Evolutionary conservation across 2,113 vertebrate genomes (phyloP).

Genomic region (Cephalopholis sonnerati): DNA sequence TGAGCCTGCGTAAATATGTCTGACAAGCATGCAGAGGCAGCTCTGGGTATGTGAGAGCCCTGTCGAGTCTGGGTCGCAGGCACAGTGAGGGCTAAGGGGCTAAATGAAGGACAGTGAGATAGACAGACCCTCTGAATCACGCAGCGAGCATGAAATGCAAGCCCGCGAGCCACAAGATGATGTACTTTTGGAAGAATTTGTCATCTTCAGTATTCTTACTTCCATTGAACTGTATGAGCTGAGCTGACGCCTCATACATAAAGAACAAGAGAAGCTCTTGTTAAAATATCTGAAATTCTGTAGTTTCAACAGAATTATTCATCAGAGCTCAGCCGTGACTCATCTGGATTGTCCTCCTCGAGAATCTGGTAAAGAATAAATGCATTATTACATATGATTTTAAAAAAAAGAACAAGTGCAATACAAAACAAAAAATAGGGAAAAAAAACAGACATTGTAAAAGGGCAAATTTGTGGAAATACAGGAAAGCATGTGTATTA

Average conservation of each 20-base stretch:
- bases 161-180: slow-evolving; percentile 42
- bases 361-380: not conserved
- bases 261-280: slow-evolving; percentile 9
- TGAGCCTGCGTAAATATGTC: slow-evolving; percentile 14
- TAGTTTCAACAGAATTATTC: slow-evolving; percentile 41
- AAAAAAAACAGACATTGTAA: not conserved
- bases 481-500: not conserved
- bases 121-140: slow-evolving; percentile 50
- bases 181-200: slow-evolving; percentile 46
- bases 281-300: slow-evolving; percentile 31
- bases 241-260: slow-evolving; percentile 42
- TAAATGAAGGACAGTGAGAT: slow-evolving; percentile 48
- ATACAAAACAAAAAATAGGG: not conserved
- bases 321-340: slow-evolving; percentile 34
- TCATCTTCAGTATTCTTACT: slow-evolving; percentile 41
- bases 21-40: slow-evolving; percentile 22
- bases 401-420: not conserved
- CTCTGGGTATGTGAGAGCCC: not conserved
- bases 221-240: slow-evolving; percentile 26
- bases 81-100: slow-evolving; percentile 5
- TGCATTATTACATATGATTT: not conserved
- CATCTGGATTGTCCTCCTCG: not conserved
- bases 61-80: slow-evolving; percentile 20
- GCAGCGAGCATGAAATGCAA: slow-evolving; percentile 41
- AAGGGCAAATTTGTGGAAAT: not conserved